Evolutionary conservation across 2,113 vertebrate genomes (phyloP).

Genomic region (Neopipo cinnamomea): DNA sequence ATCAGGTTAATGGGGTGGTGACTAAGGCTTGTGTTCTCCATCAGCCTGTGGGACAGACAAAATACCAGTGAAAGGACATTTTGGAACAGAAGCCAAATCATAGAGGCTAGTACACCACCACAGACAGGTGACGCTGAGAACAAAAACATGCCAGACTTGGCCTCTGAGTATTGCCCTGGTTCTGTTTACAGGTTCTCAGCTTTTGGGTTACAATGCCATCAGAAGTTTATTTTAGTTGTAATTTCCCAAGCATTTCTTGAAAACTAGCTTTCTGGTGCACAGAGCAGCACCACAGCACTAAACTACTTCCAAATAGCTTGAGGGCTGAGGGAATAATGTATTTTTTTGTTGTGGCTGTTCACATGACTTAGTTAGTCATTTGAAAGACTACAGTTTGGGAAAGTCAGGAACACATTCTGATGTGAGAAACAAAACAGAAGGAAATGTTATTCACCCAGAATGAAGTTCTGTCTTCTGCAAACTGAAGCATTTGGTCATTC

Average conservation of each 20-base stretch:
- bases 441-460: not conserved
- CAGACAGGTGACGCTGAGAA: not conserved
- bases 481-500: not conserved
- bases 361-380: not conserved
- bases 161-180: not conserved
- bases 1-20: not conserved
- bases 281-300: not conserved
- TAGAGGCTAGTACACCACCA: not conserved
- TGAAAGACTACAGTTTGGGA: not conserved
- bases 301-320: not conserved
- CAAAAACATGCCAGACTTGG: not conserved
- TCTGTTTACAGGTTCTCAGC: not conserved
- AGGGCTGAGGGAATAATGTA: not conserved
- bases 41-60: not conserved
- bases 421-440: not conserved
- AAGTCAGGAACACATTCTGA: not conserved
- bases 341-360: not conserved
- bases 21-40: not conserved
- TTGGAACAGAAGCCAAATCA: not conserved
- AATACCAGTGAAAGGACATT: not conserved
- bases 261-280: not conserved
- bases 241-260: constrained; percentile 8
- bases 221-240: constrained; percentile 8
- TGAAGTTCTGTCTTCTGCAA: not conserved
- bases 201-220: not conserved